Conservation (phyloP, 2,113 vertebrate species). For the Python bivittatus region DNA sequence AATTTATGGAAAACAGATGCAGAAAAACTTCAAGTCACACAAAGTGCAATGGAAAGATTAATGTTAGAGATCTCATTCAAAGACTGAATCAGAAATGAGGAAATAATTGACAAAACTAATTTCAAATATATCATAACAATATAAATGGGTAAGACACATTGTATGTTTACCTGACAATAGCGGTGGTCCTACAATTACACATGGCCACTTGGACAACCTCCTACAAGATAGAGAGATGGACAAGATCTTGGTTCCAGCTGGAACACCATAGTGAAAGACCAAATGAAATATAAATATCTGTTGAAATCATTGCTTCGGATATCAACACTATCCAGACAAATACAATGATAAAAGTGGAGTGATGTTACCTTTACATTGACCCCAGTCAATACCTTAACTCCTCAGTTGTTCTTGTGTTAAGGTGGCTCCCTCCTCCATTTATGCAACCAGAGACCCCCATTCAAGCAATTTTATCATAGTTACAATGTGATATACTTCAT, state of each 20-base stretch:
- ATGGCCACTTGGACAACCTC: not conserved
- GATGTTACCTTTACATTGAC: not conserved
- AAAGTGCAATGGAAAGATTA: not conserved
- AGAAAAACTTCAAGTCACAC: not conserved
- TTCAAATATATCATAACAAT: not conserved
- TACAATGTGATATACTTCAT: too few species aligned
- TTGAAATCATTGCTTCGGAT: not conserved
- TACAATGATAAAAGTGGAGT: not conserved
- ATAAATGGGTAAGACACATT: not conserved
- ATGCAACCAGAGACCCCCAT: too few species aligned
- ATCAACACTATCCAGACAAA: not conserved
- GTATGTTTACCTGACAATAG: not conserved
- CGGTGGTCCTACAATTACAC: not conserved
- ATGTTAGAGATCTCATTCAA: not conserved
- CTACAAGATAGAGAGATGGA: not conserved
- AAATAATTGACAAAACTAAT: not conserved
- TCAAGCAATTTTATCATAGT: too few species aligned
- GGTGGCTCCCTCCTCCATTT: too few species aligned
- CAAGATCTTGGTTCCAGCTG: not conserved
- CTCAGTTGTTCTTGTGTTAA: too few species aligned
- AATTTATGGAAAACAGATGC: not conserved
- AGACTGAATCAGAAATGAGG: not conserved
- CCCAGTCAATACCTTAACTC: not conserved
- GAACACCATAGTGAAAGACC: not conserved
- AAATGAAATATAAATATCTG: not conserved